These are phyloP conservation scores for Turnix velox DNA, from an alignment of 2,113 vertebrate genomes.

Conservation along the genomic window DNA sequence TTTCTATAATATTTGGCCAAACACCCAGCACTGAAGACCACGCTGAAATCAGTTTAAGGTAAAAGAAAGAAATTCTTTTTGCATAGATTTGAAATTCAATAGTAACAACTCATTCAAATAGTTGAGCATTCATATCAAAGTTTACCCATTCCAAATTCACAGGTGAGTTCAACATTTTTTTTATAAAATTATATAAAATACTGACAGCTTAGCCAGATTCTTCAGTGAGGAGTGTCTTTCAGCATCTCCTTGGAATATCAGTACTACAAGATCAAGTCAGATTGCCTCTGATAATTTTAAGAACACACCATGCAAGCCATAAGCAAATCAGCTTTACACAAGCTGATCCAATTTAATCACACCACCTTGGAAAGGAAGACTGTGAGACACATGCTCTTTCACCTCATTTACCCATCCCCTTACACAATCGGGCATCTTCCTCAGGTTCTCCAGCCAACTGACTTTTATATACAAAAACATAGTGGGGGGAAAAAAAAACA, in stretches of 20 bases:
- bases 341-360: constrained; percentile 62
- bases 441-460: constrained; percentile 81
- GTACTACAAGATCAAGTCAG: not conserved
- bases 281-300: not conserved
- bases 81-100: not conserved
- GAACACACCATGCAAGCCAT: constrained; percentile 60
- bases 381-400: constrained; percentile 75
- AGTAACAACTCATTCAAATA: not conserved
- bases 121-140: not conserved
- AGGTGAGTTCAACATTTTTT: not conserved
- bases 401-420: constrained; percentile 78
- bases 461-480: constrained; percentile 70
- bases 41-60: not conserved
- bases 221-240: not conserved
- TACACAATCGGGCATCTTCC: constrained; percentile 81
- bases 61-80: not conserved
- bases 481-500: not conserved
- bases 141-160: not conserved
- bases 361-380: constrained; percentile 77
- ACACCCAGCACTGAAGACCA: not conserved
- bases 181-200: constrained; percentile 13
- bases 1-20: not conserved
- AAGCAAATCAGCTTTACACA: constrained; percentile 63
- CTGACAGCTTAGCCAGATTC: not conserved
- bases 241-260: constrained; percentile 21